Base-by-base conservation (phyloP, 1,140 invertebrate genomes). In the Cydia amplana region DNA sequence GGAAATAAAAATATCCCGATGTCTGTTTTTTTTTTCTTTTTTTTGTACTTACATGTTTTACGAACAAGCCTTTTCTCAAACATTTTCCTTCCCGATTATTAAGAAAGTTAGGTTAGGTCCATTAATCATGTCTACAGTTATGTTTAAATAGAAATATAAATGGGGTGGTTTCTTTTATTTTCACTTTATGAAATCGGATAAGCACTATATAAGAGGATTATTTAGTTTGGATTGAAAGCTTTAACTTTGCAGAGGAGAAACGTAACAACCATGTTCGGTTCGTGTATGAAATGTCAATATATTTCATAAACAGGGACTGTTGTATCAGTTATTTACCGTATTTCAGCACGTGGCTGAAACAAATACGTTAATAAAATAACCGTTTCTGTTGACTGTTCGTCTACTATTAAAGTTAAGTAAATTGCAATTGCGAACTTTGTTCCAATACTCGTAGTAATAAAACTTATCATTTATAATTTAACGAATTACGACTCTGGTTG, bases 181-280 rank as follows among this genome's bases (percentile, higher is more conserved):
- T 32, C 32, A 32, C 5, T 32, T 40, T 40, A 40, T 40, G 36
- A 40, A 40, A 40, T 40, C 36, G 36, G 36, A n/a, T n/a, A n/a
- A n/a, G n/a, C n/a, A n/a, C n/a, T 64, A 7, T 16, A 5, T 32
- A 67, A 67, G 64, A 67, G 28, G 12, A 36, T 70, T 70, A 40
- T 6, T 18, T 36, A 43, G 6, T 70, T 70, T 40, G n/a, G 12
- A 16, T 70, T 70, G 51, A 18, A 65, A 32, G 23, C 65, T 40
- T 70, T 70, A 20, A 43, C 64, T 70, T 70, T 23, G 55, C 9
- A 60, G 7, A 60, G 16, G 55, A 23, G 23, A 18, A 55, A 60
- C 10, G 18, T 32, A 4, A 5, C 32, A 32, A 32, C 0, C 5
- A 32, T 32, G 32, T 32, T 32, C 32, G 5, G 32, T 32, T 32